Evolutionary conservation across 2,113 vertebrate species (phyloP), one percentile per base, ranked within the genome.

Genomic region (Pipa parva): DNA sequence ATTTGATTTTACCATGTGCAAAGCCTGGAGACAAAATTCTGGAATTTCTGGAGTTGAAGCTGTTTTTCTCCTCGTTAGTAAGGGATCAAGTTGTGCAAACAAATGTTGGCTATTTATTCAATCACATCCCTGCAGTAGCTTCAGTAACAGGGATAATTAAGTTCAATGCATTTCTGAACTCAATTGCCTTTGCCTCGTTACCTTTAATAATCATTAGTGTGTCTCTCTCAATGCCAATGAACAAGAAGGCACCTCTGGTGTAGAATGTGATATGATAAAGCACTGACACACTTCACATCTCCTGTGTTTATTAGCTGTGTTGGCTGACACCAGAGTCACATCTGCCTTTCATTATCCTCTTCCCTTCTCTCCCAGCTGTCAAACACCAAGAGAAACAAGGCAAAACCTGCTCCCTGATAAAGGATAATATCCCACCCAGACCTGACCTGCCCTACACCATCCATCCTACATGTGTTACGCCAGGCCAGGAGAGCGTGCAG

Each of bases 371-470:
- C 27, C 29, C 33, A 69, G 31, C 28, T 63, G 61, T 33, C 60
- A 50, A 36, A 51, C 60, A 39, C 20, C 7, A 7, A 17, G 52
- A 36, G 31, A 48, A 56, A 31, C 18, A 56, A 22, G 45, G 7
- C 21, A 36, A 59, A 12, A 36, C 22, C 46, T 37, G 29, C 25
- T 52, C 22, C 31, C 29, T 39, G 46, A 52, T 20, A 69, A 60
- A 60, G 50, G 46, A 69, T 42, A 69, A 60, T 45, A 69, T 69
- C 26, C 27, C 25, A n/a, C 31, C 46, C 31, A 68, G 21, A 49
- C 63, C 63, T 66, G 54, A 58, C 56, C 56, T 60, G 45, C 46
- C 56, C 45, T 42, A 25, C 65, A 59, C 28, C 33, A 60, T 52
- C 46, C n/a, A 29, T 42, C 57, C 46, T 10, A 57, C 29, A 59